A percentile compares a stretch with the other conserved stretches of the same genome.
These are phyloP conservation scores for Euzophera pinguis DNA, from an alignment of 2,888 invertebrate species.

Conservation along the genomic window DNA sequence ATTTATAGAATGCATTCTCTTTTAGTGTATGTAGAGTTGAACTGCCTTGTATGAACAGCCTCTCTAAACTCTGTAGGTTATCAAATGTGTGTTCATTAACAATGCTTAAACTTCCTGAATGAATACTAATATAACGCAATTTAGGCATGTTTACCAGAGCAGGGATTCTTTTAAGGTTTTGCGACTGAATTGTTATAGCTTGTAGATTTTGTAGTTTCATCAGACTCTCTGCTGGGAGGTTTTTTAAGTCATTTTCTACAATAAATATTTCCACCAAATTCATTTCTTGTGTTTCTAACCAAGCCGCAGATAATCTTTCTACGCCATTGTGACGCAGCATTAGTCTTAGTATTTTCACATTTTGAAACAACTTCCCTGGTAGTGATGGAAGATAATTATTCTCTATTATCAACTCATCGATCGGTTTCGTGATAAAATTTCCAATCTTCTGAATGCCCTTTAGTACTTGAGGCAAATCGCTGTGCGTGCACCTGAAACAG, in stretches of 20 bases:
- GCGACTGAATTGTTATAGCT: conserved; percentile 90
- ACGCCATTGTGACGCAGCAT: conserved; percentile 92
- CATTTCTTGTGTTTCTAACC: conserved; percentile 88
- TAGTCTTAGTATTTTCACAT: conserved; percentile 86
- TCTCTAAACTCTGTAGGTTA: conserved; percentile 85
- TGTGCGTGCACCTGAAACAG: conserved; percentile 91
- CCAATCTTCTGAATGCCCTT: conserved; percentile 86
- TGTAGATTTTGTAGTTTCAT: conserved; percentile 86
- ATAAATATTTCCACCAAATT: conserved; percentile 90
- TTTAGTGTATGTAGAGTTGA: conserved; percentile 84
- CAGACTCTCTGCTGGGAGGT: conserved; percentile 88
- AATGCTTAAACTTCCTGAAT: conserved; percentile 83
- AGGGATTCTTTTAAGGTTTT: conserved; percentile 87
- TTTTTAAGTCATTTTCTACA: conserved; percentile 90
- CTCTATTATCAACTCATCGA: conserved; percentile 93
- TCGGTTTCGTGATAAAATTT: conserved; percentile 82
- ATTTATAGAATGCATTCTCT: conserved; percentile 84
- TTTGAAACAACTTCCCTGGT: conserved; percentile 90
- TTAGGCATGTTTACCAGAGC: conserved; percentile 85
- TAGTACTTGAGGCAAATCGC: conserved; percentile 88
- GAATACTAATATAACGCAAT: conserved; percentile 86
- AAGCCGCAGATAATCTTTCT: conserved; percentile 89
- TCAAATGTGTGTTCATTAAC: conserved; percentile 85
- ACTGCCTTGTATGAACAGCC: conserved; percentile 86
- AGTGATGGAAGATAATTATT: conserved; percentile 91